Conservation (phyloP, 2,888 invertebrate species). For the Nycteola revayana region DNA sequence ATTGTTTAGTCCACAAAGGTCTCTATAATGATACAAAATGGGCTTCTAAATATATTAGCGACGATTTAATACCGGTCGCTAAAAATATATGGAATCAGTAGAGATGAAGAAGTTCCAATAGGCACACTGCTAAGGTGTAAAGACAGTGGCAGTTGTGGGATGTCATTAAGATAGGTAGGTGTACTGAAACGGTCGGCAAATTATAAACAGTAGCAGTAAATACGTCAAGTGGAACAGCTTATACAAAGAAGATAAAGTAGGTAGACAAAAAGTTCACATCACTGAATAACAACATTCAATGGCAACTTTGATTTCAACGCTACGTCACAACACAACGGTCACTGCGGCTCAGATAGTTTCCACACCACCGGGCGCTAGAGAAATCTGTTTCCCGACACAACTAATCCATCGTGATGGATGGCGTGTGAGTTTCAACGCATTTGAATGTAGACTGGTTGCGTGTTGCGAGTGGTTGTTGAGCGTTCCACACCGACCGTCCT, state of each 20-base stretch:
- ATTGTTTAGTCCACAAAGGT: conserved; percentile 69
- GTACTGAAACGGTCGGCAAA: conserved; percentile 13
- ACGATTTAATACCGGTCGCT: conserved; percentile 39
- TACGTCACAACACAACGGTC: conserved; percentile 29
- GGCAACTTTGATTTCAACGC: conserved; percentile 59
- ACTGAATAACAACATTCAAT: conserved; percentile 71
- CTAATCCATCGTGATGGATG: conserved; percentile 76
- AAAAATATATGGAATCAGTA: conserved; percentile 18
- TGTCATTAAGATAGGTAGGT: conserved; percentile 11
- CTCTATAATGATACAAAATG: conserved; percentile 46
- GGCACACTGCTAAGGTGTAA: background rate
- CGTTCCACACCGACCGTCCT: conserved; percentile 79
- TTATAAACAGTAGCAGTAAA: conserved; percentile 15
- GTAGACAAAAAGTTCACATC: conserved; percentile 60
- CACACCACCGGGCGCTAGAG: conserved; percentile 61
- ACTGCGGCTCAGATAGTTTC: conserved; percentile 51
- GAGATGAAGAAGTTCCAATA: background rate
- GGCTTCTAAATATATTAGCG: conserved; percentile 39
- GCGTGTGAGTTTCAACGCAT: conserved; percentile 80
- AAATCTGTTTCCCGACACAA: conserved; percentile 73
- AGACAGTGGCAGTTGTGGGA: conserved; percentile 13
- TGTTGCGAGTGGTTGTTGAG: conserved; percentile 68
- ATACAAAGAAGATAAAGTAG: too few species aligned
- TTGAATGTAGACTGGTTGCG: conserved; percentile 79
- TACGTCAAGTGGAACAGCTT: too few species aligned